Base-by-base conservation (phyloP, 2,113 vertebrate genomes). In the Octodon degus region DNA sequence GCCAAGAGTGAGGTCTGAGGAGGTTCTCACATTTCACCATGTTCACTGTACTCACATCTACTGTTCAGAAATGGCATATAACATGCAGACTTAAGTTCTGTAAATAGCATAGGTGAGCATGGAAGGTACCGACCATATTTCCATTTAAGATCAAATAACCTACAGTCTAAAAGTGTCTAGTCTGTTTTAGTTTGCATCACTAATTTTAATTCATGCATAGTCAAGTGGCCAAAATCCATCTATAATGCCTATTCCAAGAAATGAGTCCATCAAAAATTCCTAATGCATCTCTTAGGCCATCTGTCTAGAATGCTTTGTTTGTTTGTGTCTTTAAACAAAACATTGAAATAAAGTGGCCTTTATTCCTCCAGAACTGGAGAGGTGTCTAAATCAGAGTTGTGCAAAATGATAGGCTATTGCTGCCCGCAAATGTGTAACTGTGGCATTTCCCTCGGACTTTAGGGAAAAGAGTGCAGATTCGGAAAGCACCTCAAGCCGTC, bases 391-490 rank as follows among this genome's bases (percentile, higher is more conserved):
- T 92, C 85, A 83, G 55, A 91, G 76, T 85, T 86, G 10, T 85
- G 74, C 60, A 96, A 94, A 81, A 47, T 47, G 16, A 93, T 40
- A 7, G 90, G 43, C n/a, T 85, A 24, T 4, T 93, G 7, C 90
- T 62, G 34, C 40, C 10, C 16, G 5, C 50, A 96, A 63, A 60
- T 37, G 14, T 87, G 27, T 96, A 96, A 96, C 79, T 53, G 0
- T 95, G 62, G 97, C 84, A 1, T 96, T 97, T 97, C 79, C 83
- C 32, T 86, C 86, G 96, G 11, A 87, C 95, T 91, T 90, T 96
- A 99, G 99, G 99, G 96, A 99, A 99, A 97, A 98, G 98, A 98
- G 98, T 98, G 70, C 99, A 99, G 37, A 97, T 99, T 97, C 99
- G 98, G 93, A 99, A 98, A 98, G 98, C 99, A 50, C 98, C 98